Percentiles rank a stretch among this genome's conserved stretches.
Evolutionary conservation across 2,888 invertebrate species (phyloP).

Genomic region (Ariolimax columbianus): DNA sequence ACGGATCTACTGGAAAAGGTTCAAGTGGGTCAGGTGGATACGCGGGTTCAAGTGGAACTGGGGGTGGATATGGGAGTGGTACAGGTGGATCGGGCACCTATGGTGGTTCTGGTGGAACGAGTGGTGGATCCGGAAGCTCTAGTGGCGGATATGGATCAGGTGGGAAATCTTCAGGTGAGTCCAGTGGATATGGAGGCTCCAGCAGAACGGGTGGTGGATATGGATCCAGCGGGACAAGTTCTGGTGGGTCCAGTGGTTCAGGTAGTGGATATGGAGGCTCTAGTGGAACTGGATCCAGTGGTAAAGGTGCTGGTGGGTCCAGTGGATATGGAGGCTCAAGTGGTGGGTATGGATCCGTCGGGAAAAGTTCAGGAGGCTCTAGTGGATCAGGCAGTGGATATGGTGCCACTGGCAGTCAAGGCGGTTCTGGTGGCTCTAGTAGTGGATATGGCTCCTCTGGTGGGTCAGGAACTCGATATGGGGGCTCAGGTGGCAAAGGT

Average conservation of each 20-base stretch:
- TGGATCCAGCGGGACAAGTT: neutral
- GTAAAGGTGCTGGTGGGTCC: neutral
- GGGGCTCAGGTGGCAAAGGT: neutral
- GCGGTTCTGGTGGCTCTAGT: neutral
- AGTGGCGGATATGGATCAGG: constrained; percentile 12
- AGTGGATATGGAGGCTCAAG: neutral
- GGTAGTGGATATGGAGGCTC: neutral
- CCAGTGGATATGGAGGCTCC: neutral
- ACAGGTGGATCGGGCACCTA: neutral
- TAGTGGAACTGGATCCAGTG: neutral
- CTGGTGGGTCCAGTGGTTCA: neutral
- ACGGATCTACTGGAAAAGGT: neutral
- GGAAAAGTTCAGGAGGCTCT: neutral
- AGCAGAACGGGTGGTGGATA: neutral
- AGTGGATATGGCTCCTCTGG: neutral
- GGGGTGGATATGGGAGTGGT: neutral
- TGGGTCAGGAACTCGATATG: neutral
- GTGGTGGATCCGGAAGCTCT: constrained; percentile 6
- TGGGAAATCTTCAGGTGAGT: neutral
- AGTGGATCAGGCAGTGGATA: constrained; percentile 9
- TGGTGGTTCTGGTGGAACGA: neutral
- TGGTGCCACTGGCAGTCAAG: neutral
- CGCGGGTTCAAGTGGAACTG: neutral
- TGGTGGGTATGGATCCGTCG: neutral
- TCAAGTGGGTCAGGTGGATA: neutral